These are phyloP conservation scores for Glaucomys volans DNA, from an alignment of 2,113 vertebrate species.

Conservation along the genomic window DNA sequence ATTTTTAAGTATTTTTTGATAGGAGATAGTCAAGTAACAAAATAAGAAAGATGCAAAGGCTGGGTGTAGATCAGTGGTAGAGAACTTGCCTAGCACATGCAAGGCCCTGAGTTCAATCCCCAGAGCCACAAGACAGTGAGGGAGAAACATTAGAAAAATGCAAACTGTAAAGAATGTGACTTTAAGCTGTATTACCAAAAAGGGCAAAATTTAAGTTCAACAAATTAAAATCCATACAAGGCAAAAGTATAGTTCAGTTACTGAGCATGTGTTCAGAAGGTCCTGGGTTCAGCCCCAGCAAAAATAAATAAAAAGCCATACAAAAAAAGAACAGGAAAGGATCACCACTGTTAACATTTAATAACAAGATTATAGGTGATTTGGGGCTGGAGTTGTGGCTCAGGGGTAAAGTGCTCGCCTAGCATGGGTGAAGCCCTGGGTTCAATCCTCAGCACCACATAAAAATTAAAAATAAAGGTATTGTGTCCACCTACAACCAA, in stretches of 20 bases:
- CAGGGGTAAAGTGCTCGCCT: no score
- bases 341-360: no score
- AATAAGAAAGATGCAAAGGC: background rate
- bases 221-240: no score
- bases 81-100: no score
- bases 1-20: background rate
- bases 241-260: no score
- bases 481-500: no score
- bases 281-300: background rate
- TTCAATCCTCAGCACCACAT: background rate
- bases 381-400: no score
- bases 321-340: background rate
- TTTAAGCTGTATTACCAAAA: conserved; percentile 14
- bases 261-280: background rate
- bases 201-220: background rate
- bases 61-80: no score
- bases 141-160: no score
- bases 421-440: no score
- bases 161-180: background rate
- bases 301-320: background rate
- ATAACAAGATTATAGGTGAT: no score
- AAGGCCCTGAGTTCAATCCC: no score
- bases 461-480: background rate
- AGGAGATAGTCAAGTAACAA: conserved; percentile 20
- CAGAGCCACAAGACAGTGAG: background rate